phyloP scores from a whole-genome alignment of 2,113 vertebrate species.

The Oostethus manadensis region DNA sequence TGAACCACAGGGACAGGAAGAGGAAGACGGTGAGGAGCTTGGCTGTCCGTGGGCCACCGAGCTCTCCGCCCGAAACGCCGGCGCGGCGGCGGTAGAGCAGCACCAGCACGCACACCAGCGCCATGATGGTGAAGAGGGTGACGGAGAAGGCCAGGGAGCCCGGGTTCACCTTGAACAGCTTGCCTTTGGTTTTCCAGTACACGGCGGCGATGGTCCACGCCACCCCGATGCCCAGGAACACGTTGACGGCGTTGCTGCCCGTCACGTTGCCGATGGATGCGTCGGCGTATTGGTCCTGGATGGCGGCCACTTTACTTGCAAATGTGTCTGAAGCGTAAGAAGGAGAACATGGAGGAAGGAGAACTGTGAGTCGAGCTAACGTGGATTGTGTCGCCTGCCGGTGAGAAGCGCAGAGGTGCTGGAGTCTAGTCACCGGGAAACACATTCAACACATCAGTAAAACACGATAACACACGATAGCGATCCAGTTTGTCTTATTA shows the following conservation, averaged over 20 bases:
- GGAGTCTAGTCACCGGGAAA: too few relatives aligned
- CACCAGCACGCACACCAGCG: slow-evolving; percentile 59
- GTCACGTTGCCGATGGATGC: slow-evolving; percentile 83
- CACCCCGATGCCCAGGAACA: slow-evolving; percentile 81
- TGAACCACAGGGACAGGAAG: slow-evolving; percentile 74
- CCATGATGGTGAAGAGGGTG: slow-evolving; percentile 78
- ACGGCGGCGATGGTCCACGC: slow-evolving; percentile 80
- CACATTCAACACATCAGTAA: too few relatives aligned
- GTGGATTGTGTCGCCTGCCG: too few relatives aligned
- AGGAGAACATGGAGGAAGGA: neutral
- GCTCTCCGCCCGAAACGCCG: slow-evolving; percentile 69
- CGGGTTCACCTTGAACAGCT: slow-evolving; percentile 69
- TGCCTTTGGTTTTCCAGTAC: slow-evolving; percentile 73
- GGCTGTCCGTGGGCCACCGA: slow-evolving; percentile 76
- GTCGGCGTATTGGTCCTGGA: slow-evolving; percentile 81
- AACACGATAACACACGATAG: too few relatives aligned
- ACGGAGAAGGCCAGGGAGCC: slow-evolving; percentile 81
- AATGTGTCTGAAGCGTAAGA: slow-evolving; percentile 70
- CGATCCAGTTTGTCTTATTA: too few relatives aligned
- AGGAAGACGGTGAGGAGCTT: slow-evolving; percentile 75
- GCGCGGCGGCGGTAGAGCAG: slow-evolving; percentile 77
- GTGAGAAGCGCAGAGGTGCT: too few relatives aligned
- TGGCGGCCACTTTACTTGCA: slow-evolving; percentile 80
- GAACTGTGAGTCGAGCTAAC: too few relatives aligned
- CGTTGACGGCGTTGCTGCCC: slow-evolving; percentile 81